Evolutionary conservation across 1,140 invertebrate species (phyloP).

Genomic region (Hydropsyche tenuis): DNA sequence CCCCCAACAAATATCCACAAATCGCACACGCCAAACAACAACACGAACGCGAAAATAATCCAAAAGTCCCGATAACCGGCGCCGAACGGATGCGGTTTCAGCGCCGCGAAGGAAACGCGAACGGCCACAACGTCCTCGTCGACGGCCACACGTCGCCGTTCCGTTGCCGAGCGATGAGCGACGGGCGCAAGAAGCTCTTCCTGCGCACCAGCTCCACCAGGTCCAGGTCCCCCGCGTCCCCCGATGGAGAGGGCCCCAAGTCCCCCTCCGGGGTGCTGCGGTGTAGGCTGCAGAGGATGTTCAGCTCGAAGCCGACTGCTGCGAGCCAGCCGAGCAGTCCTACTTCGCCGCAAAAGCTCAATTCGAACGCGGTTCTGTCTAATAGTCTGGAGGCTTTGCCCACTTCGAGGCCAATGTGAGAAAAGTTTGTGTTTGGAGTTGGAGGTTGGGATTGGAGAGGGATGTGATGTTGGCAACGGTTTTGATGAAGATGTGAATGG

Average conservation of each 20-base stretch:
- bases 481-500: too few relatives aligned
- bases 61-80: too few relatives aligned
- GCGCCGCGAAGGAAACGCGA: too few relatives aligned
- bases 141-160: too few relatives aligned
- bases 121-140: too few relatives aligned
- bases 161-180: neutral
- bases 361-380: neutral
- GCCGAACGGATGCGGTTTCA: too few relatives aligned
- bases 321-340: slow-evolving; percentile 48
- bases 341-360: slow-evolving; percentile 44
- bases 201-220: neutral
- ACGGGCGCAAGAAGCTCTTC: neutral
- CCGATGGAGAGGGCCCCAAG: slow-evolving; percentile 35
- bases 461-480: too few relatives aligned
- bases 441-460: too few relatives aligned
- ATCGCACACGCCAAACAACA: too few relatives aligned
- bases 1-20: too few relatives aligned
- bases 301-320: slow-evolving; percentile 35
- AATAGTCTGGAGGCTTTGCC: slow-evolving; percentile 44
- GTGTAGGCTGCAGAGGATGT: slow-evolving; percentile 46
- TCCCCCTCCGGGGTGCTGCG: slow-evolving; percentile 38
- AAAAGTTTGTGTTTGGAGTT: too few relatives aligned
- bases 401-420: neutral
- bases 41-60: too few relatives aligned
- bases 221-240: neutral